Base-by-base conservation (phyloP, 2,888 invertebrate species). In the Xestia ashworthii region DNA sequence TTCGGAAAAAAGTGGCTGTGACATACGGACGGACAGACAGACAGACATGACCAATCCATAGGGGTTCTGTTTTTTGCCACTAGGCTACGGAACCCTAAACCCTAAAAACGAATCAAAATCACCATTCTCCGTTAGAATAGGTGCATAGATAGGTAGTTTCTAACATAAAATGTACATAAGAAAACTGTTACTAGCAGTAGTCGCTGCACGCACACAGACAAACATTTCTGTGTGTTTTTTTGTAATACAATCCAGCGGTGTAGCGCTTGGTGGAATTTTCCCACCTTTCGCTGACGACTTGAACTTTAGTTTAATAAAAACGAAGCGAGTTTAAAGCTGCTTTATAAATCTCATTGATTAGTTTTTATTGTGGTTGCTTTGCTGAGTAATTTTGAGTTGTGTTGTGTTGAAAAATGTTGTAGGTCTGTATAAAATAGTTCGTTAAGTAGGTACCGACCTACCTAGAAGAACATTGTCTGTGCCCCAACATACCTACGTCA, bases 221-320 rank as follows among this genome's bases (percentile, higher is more conserved):
- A 19, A 55, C 0, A 32, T n/a, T 67, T 65, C 71, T 76, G 78
- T 69, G 77, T 83, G 16, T 55, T 38, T 12, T 0, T 12, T 81
- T 83, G 85, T 83, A 87, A 84, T 65, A 82, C 80, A 85, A 87
- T 83, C 87, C 81, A 87, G 80, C 71, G 77, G 71, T 84, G 83
- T 89, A 67, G 78, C 87, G 72, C 69, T 78, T 25, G 62, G 16
- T 84, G 90, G 91, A 88, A 91, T 90, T 91, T 93, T 92, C 92
- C 91, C 92, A 89, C 92, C 92, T 93, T 92, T 93, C 92, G 91
- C 92, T 88, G 41, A 74, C 66, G 67, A 72, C 64, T 74, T 65
- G 65, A 65, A 65, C 65, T 65, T 44, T 77, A 66, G 48, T 65
- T 53, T 50, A 65, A 65, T 65, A 65, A 44, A 41, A 53, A 44